A percentile compares a stretch with the other conserved stretches of the same genome.
Evolutionary conservation across 2,888 invertebrate genomes (phyloP).

Genomic region (Zhuqinia jingwanae): DNA sequence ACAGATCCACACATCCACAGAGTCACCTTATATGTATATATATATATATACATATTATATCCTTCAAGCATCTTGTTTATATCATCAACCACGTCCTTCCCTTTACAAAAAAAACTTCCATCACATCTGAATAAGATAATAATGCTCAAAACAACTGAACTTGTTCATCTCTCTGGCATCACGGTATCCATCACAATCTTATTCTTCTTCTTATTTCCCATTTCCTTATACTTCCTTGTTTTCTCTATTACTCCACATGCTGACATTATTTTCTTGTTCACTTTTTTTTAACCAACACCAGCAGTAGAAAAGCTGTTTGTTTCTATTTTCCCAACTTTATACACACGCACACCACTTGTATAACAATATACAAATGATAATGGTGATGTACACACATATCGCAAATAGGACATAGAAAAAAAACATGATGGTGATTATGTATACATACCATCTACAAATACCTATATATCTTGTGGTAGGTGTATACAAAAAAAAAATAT

Average conservation of each 20-base stretch:
- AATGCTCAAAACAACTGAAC: slow-evolving; percentile 47
- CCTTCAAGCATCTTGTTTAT: too few species aligned
- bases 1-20: slow-evolving; percentile 29
- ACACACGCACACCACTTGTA: too few species aligned
- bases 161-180: slow-evolving; percentile 2
- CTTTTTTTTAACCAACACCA: not conserved
- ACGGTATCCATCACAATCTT: not conserved
- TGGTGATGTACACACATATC: not conserved
- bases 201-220: not conserved
- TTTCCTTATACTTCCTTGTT: too few species aligned
- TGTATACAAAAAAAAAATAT: too few species aligned
- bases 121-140: slow-evolving; percentile 71
- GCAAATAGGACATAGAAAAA: too few species aligned
- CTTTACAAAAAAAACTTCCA: slow-evolving; percentile 53
- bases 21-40: too few species aligned
- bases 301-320: slow-evolving; percentile 17
- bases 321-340: slow-evolving; percentile 10
- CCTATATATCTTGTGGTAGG: too few species aligned
- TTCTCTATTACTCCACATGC: not conserved
- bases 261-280: slow-evolving; percentile 15
- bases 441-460: too few species aligned
- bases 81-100: too few species aligned
- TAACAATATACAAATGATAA: not conserved
- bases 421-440: too few species aligned
- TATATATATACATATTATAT: too few species aligned